Conservation (phyloP, 2,888 invertebrate species). For the Salticus scenicus region DNA sequence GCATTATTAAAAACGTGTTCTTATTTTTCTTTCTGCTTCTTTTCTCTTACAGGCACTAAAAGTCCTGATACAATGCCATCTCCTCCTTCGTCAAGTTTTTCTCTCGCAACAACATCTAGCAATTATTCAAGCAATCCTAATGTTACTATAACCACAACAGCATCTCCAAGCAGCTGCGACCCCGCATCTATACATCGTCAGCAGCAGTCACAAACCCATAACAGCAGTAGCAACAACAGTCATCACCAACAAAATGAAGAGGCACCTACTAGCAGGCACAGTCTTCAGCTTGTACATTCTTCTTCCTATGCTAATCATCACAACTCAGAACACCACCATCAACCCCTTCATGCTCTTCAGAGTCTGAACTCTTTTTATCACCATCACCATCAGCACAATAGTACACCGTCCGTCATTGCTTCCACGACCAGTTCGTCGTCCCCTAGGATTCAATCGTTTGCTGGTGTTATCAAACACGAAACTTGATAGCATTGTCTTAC, state of each 20-base stretch:
- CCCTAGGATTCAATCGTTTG: constrained; percentile 26
- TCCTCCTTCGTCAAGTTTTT: constrained; percentile 9
- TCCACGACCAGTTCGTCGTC: constrained; percentile 29
- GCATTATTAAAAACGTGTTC: no score
- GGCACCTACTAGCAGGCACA: constrained; percentile 25
- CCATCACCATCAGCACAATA: constrained; percentile 48
- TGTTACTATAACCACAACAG: constrained; percentile 16
- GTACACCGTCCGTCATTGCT: constrained; percentile 51
- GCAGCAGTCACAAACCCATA: constrained; percentile 16
- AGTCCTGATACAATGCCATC: constrained; percentile 27
- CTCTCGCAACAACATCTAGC: constrained; percentile 29
- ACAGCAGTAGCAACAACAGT: constrained; percentile 16
- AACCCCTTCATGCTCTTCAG: constrained; percentile 46
- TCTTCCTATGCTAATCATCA: constrained; percentile 47
- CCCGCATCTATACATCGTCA: constrained; percentile 25
- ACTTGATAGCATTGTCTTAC: not conserved
- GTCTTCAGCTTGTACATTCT: constrained; percentile 29
- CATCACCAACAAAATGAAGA: constrained; percentile 37
- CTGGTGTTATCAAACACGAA: constrained; percentile 50
- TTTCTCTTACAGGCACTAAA: constrained; percentile 30
- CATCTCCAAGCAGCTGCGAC: constrained; percentile 38
- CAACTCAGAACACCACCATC: constrained; percentile 22
- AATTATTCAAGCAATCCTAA: constrained; percentile 35
- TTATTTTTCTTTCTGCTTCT: no score
- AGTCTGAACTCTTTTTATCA: constrained; percentile 57